Base-by-base conservation (phyloP, 2,797 vertebrate genomes). In the Gadopsis bispinosus region DNA sequence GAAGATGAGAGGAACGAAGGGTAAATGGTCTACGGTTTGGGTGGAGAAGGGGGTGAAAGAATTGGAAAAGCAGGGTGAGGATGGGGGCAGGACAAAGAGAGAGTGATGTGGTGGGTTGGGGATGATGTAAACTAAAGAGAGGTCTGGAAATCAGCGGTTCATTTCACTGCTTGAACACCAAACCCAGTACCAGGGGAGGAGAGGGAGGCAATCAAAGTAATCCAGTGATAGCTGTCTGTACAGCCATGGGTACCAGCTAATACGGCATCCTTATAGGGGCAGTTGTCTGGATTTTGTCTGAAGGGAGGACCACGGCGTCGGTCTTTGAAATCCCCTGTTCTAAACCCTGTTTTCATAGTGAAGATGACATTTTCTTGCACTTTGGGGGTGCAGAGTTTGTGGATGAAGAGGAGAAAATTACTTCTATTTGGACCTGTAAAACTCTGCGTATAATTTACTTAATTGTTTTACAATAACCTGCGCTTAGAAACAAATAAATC, bases 51-150 rank as follows among this genome's bases (percentile, higher is more conserved):
- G 56, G 67, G 69, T 72, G 67, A 78, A 69, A 71, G 72, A 63
- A 69, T 29, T 73, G 78, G 76, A 73, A 62, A 73, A 83, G 73
- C 33, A 76, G 61, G 54, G 71, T 22, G 67, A 66, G 64, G 79
- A 61, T 37, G 22, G 73, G 51, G 17, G 10, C 4, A 4, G 53
- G 53, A 69, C 55, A 64, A 60, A 59, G 60, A 69, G 41, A 55
- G 74, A 62, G 77, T 51, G 63, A 84, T 69, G 75, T 51, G 63
- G 83, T 69, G 75, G 16, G 31, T 5, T 54, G 66, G 79, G 66
- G 60, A 74, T 88, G 88, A 88, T 84, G 87, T 88, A 79, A 90
- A 85, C 48, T 3, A 80, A 73, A 60, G 71, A 62, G 65, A 75
- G 60, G 69, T 61, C 59, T 81, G 85, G 82, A 82, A 35, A 85